Percentiles rank a stretch among this genome's conserved stretches.
Conservation (phyloP, 2,797 vertebrate species). For the Fundulus diaphanus region DNA sequence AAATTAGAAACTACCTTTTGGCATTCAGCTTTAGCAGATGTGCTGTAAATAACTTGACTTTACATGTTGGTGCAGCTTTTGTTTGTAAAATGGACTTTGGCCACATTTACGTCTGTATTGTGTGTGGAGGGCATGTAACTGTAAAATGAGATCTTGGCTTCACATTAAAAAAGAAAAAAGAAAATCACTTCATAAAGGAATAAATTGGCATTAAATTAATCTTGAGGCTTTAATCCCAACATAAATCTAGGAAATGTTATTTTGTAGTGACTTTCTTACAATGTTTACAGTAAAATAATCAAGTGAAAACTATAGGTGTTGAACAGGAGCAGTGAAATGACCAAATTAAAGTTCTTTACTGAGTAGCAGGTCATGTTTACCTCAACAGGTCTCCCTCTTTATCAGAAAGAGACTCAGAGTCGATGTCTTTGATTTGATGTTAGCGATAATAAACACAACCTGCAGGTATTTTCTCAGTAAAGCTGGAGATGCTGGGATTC, state of each 20-base stretch:
- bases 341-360: not conserved
- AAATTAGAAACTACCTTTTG: not conserved
- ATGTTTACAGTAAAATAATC: not conserved
- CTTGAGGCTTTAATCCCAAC: not conserved
- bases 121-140: not conserved
- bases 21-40: not conserved
- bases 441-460: not conserved
- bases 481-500: not conserved
- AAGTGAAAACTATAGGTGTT: not conserved
- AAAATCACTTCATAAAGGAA: not conserved
- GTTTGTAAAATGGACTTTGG: not conserved
- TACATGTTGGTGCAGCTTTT: not conserved
- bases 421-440: not conserved
- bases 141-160: not conserved
- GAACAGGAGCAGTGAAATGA: not conserved
- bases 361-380: not conserved
- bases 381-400: not conserved
- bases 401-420: not conserved
- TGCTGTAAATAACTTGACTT: not conserved
- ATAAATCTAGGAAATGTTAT: not conserved
- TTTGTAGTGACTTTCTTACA: not conserved
- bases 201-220: not conserved
- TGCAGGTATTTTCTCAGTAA: not conserved
- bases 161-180: not conserved
- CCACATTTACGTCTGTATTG: not conserved